Evolutionary conservation across 2,797 vertebrate species (phyloP), one percentile per base, ranked within the genome.

Genomic region (Pterois miles): DNA sequence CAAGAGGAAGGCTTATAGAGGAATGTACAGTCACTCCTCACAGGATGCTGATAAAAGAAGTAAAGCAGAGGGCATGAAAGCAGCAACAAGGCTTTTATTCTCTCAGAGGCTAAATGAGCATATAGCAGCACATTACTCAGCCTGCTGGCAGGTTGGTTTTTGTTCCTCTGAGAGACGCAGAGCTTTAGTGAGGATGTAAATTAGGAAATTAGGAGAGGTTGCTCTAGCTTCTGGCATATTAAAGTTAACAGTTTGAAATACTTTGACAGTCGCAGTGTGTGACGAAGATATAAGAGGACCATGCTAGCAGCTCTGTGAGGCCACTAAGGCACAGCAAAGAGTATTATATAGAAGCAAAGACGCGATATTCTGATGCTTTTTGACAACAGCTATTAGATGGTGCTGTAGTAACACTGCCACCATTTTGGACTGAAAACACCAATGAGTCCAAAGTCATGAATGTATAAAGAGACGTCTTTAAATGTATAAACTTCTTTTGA

Each of bases 91-190:
- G 50, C 31, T 43, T 81, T 74, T 71, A 34, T 73, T 69, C 31
- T 67, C 64, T 23, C 71, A 18, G 40, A 82, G 74, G 64, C 63
- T 53, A 33, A 79, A 85, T 74, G 53, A 78, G 43, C 16, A 34
- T n/a, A 52, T 14, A 43, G 62, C 69, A 63, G 59, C 40, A 33
- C 71, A 78, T 62, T 65, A 71, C 34, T 68, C 60, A 67, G 67
- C 67, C 58, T 18, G 3, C 13, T 63, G 80, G 71, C 80, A 76
- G 40, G 64, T 48, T n/a, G 63, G 25, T 50, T 75, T 65, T 56
- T 79, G 40, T 36, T 78, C 40, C 67, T 72, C 29, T 0, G 1
- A 25, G 20, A 10, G 69, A 12, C 6, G 34, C 38, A 52, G 60
- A 57, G 60, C 53, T 46, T 6, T 43, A n/a, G 10, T 33, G 33